Base-by-base conservation (phyloP, 2,888 invertebrate species). In the Acanthosepion esculentum region DNA sequence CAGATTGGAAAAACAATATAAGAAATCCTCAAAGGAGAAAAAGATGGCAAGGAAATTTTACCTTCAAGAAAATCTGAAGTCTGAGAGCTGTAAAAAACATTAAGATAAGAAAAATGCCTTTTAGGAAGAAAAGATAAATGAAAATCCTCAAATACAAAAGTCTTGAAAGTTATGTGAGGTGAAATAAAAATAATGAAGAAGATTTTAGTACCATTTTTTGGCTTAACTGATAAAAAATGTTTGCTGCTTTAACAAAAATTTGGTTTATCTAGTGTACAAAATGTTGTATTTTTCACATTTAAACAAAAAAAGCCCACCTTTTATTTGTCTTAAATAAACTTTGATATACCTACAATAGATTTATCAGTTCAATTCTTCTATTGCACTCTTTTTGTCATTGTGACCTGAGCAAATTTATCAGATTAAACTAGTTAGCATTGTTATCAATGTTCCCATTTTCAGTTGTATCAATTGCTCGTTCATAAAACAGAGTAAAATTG, bases 181-280 rank as follows among this genome's bases (percentile, higher is more conserved):
- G 78, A 78, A 78, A 78, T 78, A 78, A n/a, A n/a, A 64, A 78
- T 78, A 78, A 78, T 78, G n/a, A n/a, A 78, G 78, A 29, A 78
- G n/a, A n/a, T n/a, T 8, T 78, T 78, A n/a, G 20, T 59, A 23
- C 59, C 59, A n/a, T 78, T n/a, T 78, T n/a, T 78, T 29, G 8
- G 78, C 29, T 78, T n/a, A 78, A 78, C 78, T n/a, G 78, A 78
- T 78, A 59, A 59, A 59, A 59, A n/a, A n/a, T 78, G 29, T 78
- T n/a, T 12, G n/a, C 29, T 18, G n/a, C n/a, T 78, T 78, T 29
- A 29, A 78, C 29, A 78, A 29, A n/a, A 8, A 1, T 78, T 78
- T 1, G 78, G 78, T n/a, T 78, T 78, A 78, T 78, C 78, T 29
- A n/a, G 78, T 78, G 78, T 78, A 12, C 12, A 78, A 78, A 29